Evolutionary conservation across 2,113 vertebrate species (phyloP), one percentile per base, ranked within the genome.

Genomic region (Strix aluco): DNA sequence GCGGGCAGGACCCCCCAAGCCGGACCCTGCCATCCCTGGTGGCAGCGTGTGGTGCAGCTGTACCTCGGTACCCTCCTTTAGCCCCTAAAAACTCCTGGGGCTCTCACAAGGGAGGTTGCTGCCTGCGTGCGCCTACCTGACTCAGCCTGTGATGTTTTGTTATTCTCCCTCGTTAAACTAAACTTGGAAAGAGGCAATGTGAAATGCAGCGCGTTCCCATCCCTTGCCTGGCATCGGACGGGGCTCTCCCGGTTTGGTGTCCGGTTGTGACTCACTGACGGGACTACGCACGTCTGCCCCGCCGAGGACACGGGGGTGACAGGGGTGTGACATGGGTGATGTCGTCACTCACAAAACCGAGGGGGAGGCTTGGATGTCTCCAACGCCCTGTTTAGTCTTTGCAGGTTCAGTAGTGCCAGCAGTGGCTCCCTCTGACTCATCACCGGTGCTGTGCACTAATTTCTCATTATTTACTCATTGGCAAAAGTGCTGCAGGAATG

Each of bases 381-480:
- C 6, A 17, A 32, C 32, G 46, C 74, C 29, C 70, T 22, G 65
- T n/a, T 61, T 65, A 72, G 54, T 89, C 78, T 91, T 62, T 3
- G 36, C 29, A 15, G 21, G 67, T 91, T 94, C 32, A 3, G 61
- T 55, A 82, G 42, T 36, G 84, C 77, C 51, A 15, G 66, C 0
- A 1, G 73, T 2, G 0, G 13, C 62, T 86, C 2, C 1, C 63
- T 77, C 61, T 94, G 97, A 74, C 66, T 95, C 92, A 63, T 91
- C 13, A 5, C 66, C 0, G 15, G 51, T 51, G 71, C 84, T 11
- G 1, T 5, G 26, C 42, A 1, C 86, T 94, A 77, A 88, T 94
- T 96, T 73, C 91, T 92, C 82, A 38, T 95, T 94, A 92, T 94
- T 96, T 94, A 82, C 89, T 95, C 91, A 25, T 54, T 93, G 90